These are phyloP conservation scores for Drosophila lacicola DNA, from an alignment of 2,888 invertebrate species.

Conservation along the genomic window DNA sequence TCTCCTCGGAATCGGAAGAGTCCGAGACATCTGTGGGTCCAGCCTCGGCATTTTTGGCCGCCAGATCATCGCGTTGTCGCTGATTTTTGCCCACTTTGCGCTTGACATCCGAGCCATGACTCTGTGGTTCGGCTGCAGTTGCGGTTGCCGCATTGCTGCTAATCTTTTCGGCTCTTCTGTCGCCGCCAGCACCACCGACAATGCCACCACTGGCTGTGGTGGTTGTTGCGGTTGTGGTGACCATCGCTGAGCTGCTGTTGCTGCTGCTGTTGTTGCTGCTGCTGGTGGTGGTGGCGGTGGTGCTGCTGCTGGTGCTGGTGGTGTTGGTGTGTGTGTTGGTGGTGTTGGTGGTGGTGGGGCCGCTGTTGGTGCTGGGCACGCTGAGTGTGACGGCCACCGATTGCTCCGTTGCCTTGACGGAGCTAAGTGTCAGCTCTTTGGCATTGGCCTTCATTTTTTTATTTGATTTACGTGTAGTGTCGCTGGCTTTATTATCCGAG, in stretches of 20 bases:
- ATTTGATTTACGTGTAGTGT: conserved; percentile 69
- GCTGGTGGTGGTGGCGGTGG: conserved; percentile 5
- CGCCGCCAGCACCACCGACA: conserved; percentile 1
- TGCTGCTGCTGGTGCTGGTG: conserved; percentile 14
- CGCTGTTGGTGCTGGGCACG: conserved; percentile 32
- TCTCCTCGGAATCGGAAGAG: conserved; percentile 92
- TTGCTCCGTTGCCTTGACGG: conserved; percentile 78
- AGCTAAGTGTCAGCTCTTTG: conserved; percentile 81
- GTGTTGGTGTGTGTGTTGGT: conserved; percentile 26
- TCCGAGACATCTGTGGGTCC: conserved; percentile 92
- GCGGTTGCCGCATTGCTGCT: conserved; percentile 21
- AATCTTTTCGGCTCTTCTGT: conserved; percentile 36
- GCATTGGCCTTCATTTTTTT: conserved; percentile 80
- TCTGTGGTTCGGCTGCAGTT: conserved; percentile 33
- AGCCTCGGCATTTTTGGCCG: conserved; percentile 78
- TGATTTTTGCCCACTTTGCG: conserved; percentile 82
- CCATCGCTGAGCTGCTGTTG: conserved; percentile 17
- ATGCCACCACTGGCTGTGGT: conserved; percentile 24
- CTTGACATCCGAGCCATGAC: conserved; percentile 69
- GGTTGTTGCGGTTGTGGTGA: conserved; percentile 20
- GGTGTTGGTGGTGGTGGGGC: conserved; percentile 20
- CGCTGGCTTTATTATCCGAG: conserved; percentile 78
- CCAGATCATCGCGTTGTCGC: conserved; percentile 79
- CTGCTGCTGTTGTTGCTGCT: conserved; percentile 20
- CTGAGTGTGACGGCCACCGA: conserved; percentile 50